phyloP scores from a whole-genome alignment of 2,888 invertebrate genomes.

The Dioctria linearis region DNA sequence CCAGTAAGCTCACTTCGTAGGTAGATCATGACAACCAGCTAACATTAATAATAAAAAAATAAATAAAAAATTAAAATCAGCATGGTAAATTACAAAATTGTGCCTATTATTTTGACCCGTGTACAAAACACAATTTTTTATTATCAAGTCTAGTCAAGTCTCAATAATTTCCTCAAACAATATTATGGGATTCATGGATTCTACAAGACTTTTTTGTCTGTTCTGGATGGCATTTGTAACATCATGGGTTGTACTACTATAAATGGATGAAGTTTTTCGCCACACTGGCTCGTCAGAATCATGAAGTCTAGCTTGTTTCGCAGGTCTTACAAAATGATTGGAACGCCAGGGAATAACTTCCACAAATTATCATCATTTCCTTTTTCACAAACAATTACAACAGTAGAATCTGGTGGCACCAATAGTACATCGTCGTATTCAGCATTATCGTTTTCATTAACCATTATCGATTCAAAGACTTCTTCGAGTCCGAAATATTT shows the following conservation, averaged over 20 bases:
- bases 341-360: neutral
- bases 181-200: slow-evolving; percentile 4
- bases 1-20: slow-evolving; percentile 63
- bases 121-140: slow-evolving; percentile 12
- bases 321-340: neutral
- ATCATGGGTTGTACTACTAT: slow-evolving; percentile 7
- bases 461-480: slow-evolving; percentile 12
- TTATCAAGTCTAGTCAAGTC: slow-evolving; percentile 20
- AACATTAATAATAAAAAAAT: slow-evolving; percentile 61
- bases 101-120: slow-evolving; percentile 23
- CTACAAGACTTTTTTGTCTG: slow-evolving; percentile 20
- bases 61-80: slow-evolving; percentile 15
- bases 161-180: slow-evolving; percentile 6
- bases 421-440: slow-evolving; percentile 1
- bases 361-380: neutral
- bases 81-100: slow-evolving; percentile 1
- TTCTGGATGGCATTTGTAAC: slow-evolving; percentile 8
- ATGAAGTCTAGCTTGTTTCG: neutral
- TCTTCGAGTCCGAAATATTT: neutral
- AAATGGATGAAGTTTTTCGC: slow-evolving; percentile 7
- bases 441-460: neutral
- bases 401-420: slow-evolving; percentile 6
- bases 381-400: neutral
- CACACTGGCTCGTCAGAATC: slow-evolving; percentile 17
- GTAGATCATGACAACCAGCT: slow-evolving; percentile 63